Percentiles rank a stretch among this genome's conserved stretches.
phyloP scores from a whole-genome alignment of 2,888 invertebrate genomes.

The Arctia plantaginis region DNA sequence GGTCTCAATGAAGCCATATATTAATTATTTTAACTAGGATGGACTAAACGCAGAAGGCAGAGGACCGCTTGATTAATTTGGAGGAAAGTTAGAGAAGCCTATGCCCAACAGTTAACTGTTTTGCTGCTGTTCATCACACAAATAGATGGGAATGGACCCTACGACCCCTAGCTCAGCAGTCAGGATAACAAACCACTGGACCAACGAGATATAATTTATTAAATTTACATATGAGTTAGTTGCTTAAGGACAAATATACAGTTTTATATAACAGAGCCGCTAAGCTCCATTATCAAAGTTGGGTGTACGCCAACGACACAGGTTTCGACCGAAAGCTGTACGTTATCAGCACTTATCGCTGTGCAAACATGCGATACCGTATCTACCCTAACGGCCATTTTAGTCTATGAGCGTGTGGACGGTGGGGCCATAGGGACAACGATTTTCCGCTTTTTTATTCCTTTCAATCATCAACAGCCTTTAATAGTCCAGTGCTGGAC shows the following conservation, averaged over 20 bases:
- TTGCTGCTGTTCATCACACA: no score
- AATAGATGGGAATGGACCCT: no score
- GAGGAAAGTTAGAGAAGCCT: no score
- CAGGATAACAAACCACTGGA: no score
- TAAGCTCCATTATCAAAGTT: constrained; percentile 27
- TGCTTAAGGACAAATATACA: not conserved
- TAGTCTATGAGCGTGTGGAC: constrained; percentile 35
- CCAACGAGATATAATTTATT: not conserved
- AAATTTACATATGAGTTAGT: not conserved
- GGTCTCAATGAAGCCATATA: no score
- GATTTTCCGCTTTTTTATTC: not conserved
- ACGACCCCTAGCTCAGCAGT: no score
- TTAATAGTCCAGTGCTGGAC: no score
- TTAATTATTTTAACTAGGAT: no score
- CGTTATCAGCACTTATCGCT: constrained; percentile 59
- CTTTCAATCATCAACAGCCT: no score
- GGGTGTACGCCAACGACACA: constrained; percentile 35
- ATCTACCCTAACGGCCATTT: constrained; percentile 66
- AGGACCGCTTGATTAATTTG: no score
- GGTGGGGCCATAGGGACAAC: constrained; percentile 24
- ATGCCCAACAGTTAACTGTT: no score
- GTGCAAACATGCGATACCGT: constrained; percentile 64
- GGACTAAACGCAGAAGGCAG: no score
- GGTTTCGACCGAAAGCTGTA: constrained; percentile 64
- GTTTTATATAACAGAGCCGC: not conserved